phyloP scores from a whole-genome alignment of 2,113 vertebrate genomes.

The Nothoprocta pentlandii region DNA sequence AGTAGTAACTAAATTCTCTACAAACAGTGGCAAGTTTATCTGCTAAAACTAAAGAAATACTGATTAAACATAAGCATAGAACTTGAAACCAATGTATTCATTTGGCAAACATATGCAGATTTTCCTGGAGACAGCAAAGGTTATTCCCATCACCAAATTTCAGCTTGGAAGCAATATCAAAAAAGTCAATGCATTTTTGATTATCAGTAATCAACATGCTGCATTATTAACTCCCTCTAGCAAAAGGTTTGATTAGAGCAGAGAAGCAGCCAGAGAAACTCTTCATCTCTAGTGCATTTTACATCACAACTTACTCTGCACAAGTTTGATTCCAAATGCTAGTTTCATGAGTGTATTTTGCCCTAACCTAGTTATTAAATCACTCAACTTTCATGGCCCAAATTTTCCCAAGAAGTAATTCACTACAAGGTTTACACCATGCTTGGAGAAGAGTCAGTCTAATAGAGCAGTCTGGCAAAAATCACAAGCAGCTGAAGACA shows the following conservation, averaged over 20 bases:
- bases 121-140: neutral
- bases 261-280: neutral
- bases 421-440: neutral
- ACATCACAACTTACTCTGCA: accelerated
- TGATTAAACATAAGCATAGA: neutral
- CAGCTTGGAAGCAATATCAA: neutral
- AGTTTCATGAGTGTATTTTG: neutral
- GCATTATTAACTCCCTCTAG: neutral
- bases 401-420: neutral
- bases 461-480: neutral
- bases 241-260: neutral
- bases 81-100: neutral
- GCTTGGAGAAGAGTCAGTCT: neutral
- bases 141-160: neutral
- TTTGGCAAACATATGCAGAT: neutral
- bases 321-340: neutral
- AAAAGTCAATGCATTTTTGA: neutral
- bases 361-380: neutral
- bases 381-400: neutral
- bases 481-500: neutral
- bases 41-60: neutral
- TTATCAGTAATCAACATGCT: neutral
- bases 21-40: neutral
- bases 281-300: neutral
- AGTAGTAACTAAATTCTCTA: neutral